These are phyloP conservation scores for Diabrotica undecimpunctata DNA, from an alignment of 1,140 invertebrate genomes.

Conservation along the genomic window DNA sequence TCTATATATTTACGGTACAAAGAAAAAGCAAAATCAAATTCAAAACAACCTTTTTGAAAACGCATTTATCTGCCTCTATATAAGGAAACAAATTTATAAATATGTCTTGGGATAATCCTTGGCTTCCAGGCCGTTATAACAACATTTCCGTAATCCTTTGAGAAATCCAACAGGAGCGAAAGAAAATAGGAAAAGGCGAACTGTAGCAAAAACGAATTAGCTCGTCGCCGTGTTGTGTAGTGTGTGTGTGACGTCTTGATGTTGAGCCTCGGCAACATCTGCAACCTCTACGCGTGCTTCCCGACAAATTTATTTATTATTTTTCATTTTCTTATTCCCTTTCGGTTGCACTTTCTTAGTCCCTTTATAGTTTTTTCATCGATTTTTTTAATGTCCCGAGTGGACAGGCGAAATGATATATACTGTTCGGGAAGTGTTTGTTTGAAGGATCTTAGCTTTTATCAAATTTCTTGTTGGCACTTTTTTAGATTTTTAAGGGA, in stretches of 20 bases:
- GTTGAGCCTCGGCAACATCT: slow-evolving; percentile 18
- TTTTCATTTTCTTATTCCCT: slow-evolving; percentile 3
- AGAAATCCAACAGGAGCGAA: slow-evolving; percentile 20
- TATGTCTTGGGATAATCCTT: slow-evolving; percentile 1
- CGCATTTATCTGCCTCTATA: neutral
- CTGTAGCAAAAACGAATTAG: slow-evolving; percentile 24
- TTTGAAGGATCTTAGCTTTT: too few species aligned
- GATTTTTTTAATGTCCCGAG: neutral
- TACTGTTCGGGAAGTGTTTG: neutral
- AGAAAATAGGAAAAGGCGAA: slow-evolving; percentile 20
- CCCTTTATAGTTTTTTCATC: neutral
- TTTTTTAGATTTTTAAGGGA: too few species aligned
- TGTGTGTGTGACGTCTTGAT: slow-evolving; percentile 21
- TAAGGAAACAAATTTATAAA: neutral
- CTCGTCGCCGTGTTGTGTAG: slow-evolving; percentile 7
- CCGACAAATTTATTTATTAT: slow-evolving; percentile 3
- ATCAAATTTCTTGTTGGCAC: too few species aligned
- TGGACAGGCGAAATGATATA: neutral
- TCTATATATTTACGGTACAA: too few species aligned
- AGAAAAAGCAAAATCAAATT: too few species aligned
- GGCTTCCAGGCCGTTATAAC: slow-evolving; percentile 3
- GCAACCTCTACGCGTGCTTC: slow-evolving; percentile 14
- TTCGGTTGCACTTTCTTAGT: neutral
- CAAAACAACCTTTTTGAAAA: too few species aligned
- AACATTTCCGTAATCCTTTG: slow-evolving; percentile 10